phyloP scores from a whole-genome alignment of 2,797 vertebrate species.

The Ctenosaura bakeri region DNA sequence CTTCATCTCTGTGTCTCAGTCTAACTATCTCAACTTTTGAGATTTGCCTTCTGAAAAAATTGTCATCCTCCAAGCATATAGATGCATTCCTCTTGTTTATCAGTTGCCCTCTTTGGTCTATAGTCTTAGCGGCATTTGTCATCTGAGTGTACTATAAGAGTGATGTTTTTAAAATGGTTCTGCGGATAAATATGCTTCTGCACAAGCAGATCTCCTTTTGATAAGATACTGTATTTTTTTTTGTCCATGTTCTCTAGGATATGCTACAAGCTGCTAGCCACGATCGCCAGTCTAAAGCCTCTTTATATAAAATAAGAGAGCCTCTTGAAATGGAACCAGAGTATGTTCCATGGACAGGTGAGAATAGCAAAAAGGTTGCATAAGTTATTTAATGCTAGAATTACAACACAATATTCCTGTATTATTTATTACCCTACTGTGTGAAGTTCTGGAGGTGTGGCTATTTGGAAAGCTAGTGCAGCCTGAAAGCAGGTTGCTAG shows the following conservation, averaged over 20 bases:
- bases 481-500: too few relatives aligned
- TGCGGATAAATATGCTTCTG: not conserved
- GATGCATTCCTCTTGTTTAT: not conserved
- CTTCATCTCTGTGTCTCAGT: too few relatives aligned
- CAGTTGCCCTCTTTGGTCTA: not conserved
- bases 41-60: too few relatives aligned
- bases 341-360: constrained; percentile 96
- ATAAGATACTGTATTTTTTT: not conserved
- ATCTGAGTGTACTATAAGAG: not conserved
- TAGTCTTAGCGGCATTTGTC: not conserved
- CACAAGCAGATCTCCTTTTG: not conserved
- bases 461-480: too few relatives aligned
- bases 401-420: constrained; percentile 7
- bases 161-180: not conserved
- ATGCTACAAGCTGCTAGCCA: constrained; percentile 91
- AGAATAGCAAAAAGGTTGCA: constrained; percentile 11
- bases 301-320: constrained; percentile 87
- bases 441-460: too few relatives aligned
- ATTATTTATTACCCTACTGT: not conserved
- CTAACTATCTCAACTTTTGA: too few relatives aligned
- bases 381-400: not conserved
- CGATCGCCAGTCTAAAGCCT: constrained; percentile 90
- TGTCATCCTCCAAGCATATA: not conserved
- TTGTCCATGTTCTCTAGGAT: constrained; percentile 82
- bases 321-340: constrained; percentile 85